Conservation (phyloP, 2,797 vertebrate species). For the Thalassophryne amazonica region DNA sequence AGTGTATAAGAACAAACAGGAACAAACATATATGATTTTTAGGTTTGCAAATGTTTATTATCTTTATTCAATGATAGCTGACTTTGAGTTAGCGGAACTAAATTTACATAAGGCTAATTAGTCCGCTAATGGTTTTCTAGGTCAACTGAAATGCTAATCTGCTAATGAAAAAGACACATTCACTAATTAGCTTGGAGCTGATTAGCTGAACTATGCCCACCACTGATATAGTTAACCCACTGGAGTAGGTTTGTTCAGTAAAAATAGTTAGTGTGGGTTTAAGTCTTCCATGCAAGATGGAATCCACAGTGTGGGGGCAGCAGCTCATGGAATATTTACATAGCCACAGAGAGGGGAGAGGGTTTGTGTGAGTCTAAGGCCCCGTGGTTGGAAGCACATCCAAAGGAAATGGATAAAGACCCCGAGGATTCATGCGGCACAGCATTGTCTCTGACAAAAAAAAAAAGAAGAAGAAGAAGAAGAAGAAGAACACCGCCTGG, state of each 20-base stretch:
- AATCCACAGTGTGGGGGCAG: constrained; percentile 51
- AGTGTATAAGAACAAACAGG: no score
- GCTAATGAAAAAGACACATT: no score
- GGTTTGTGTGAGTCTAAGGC: constrained; percentile 51
- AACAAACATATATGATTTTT: no score
- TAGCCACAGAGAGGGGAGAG: constrained; percentile 33
- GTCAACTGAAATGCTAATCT: no score
- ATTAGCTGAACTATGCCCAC: no score
- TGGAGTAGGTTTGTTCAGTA: constrained; percentile 13
- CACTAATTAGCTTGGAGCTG: no score
- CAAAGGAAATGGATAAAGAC: constrained; percentile 75
- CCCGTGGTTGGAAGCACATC: constrained; percentile 70
- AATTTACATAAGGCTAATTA: no score
- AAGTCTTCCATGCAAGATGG: constrained; percentile 13
- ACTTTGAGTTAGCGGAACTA: no score
- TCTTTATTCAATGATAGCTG: no score
- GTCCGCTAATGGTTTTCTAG: no score
- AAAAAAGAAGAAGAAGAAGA: constrained; percentile 43
- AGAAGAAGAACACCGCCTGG: constrained; percentile 59
- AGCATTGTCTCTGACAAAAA: constrained; percentile 71
- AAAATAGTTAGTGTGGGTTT: background rate
- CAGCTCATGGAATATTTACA: constrained; percentile 77
- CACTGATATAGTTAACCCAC: no score
- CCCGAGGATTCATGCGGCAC: constrained; percentile 69
- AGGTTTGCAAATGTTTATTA: no score